Base-by-base conservation (phyloP, 2,797 vertebrate species). In the Loriculus beryllinus region DNA sequence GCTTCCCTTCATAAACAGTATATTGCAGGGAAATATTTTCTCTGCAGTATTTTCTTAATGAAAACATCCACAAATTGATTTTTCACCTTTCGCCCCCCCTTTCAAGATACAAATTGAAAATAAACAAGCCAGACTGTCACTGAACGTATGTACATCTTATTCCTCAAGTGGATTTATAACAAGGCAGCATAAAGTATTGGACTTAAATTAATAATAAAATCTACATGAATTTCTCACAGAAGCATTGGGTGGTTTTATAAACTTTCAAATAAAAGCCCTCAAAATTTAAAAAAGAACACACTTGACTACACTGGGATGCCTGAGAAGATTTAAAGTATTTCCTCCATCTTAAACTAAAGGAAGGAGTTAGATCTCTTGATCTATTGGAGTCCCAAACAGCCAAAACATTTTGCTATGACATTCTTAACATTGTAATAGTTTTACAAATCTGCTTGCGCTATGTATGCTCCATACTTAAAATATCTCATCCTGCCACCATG, bases 1-100 rank as follows among this genome's bases (percentile, higher is more conserved):
- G 69, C 92, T 97, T 96, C 94, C 43, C 79, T 70, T 93, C 76
- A 54, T 37, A 14, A 89, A 39, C 79, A 92, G 82, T 68, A 93
- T 88, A 93, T 93, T 94, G 83, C 94, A 93, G 86, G 85, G 51
- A 90, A 97, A 96, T 94, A 31, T 95, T 95, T 97, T 83, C 75
- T 76, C 79, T 79, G 49, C 69, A 93, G 83, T 81, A 60, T 88
- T 94, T 96, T 95, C 94, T 94, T 88, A 91, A 57, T 92, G 83
- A 96, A 96, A 95, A 96, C 26, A 42, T 78, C 67, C 23, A 29
- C 83, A 86, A 83, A 96, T 49, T 28, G 59, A 88, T 89, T 91
- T 92, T 89, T 87, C 42, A 72, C 45, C 28, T 37, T 74, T 43
- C 11, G 7, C 15, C 35, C 39, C 82, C 48, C 59, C 57, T 86